phyloP scores from a whole-genome alignment of 2,113 vertebrate species.

The Microcebus tavaratra region DNA sequence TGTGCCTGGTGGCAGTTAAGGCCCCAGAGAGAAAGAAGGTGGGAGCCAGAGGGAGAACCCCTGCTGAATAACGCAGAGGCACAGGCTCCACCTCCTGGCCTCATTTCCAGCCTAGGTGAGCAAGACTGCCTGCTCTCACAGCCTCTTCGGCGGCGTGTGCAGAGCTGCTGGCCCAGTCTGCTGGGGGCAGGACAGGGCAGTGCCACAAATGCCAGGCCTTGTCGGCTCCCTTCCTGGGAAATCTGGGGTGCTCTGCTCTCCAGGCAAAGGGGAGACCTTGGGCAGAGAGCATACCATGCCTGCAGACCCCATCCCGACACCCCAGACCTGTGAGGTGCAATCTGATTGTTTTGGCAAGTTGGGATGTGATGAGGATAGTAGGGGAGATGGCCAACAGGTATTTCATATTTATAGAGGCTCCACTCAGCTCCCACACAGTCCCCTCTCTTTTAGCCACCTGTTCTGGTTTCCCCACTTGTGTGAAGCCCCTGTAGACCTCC shows the following conservation, averaged over 20 bases:
- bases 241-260: neutral
- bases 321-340: neutral
- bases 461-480: neutral
- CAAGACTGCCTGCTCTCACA: neutral
- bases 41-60: slow-evolving; percentile 23
- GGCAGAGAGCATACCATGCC: neutral
- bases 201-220: neutral
- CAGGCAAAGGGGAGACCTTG: neutral
- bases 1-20: neutral
- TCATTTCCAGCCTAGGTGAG: slow-evolving; percentile 5
- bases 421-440: neutral
- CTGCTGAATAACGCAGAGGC: neutral
- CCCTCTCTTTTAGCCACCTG: neutral
- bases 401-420: neutral
- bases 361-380: neutral
- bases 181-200: neutral
- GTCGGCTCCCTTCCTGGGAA: neutral
- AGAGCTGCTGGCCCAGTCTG: neutral
- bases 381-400: neutral
- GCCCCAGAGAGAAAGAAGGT: neutral
- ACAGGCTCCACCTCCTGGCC: slow-evolving; percentile 2
- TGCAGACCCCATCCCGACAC: neutral
- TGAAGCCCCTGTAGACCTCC: neutral
- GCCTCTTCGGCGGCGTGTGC: neutral
- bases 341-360: neutral